These are phyloP conservation scores for Seladonia tumulorum DNA, from an alignment of 2,888 invertebrate species.

Conservation along the genomic window DNA sequence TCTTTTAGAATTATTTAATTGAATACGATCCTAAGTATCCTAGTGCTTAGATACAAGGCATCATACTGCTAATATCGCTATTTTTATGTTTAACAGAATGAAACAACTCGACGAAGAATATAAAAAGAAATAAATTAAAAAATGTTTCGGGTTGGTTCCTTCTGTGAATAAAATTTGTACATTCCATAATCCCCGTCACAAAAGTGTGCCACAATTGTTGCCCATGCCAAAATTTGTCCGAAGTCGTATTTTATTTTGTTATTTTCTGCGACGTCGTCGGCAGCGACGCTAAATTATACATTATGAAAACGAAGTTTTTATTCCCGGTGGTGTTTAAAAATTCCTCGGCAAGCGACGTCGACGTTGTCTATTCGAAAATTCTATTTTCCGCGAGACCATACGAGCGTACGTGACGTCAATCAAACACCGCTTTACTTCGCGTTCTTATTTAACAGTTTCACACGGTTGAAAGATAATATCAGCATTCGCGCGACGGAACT, in stretches of 20 bases:
- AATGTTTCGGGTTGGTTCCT: not conserved
- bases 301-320: not conserved
- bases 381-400: not conserved
- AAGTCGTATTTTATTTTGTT: not conserved
- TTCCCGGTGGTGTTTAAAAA: not conserved
- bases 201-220: not conserved
- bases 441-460: not conserved
- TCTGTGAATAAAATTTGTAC: not conserved
- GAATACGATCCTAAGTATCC: too few relatives aligned
- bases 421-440: not conserved
- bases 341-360: not conserved
- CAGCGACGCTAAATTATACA: not conserved
- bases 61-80: too few relatives aligned
- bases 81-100: too few relatives aligned
- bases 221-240: not conserved
- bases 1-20: not conserved
- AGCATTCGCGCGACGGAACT: not conserved
- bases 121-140: not conserved
- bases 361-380: constrained; percentile 9
- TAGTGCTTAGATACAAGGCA: too few relatives aligned
- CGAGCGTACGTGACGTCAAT: not conserved
- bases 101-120: not conserved
- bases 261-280: not conserved
- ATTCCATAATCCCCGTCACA: not conserved
- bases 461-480: not conserved